phyloP scores from a whole-genome alignment of 2,113 vertebrate genomes.

The Scomber japonicus region DNA sequence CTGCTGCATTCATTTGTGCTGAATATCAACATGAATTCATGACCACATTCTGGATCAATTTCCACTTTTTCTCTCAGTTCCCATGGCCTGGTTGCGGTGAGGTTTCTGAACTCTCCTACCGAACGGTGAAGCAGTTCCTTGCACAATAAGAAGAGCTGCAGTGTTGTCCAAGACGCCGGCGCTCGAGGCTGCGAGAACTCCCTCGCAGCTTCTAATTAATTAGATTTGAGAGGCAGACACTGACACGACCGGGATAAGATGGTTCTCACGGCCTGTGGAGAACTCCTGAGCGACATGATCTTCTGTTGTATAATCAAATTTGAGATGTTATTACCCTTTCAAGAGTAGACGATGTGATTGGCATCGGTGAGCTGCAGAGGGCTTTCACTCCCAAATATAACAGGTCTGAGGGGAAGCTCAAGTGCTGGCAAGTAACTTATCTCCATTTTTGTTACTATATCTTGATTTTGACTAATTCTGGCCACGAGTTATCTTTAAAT shows the following conservation, averaged over 20 bases:
- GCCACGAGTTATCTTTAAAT: neutral
- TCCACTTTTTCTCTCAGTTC: conserved; percentile 54
- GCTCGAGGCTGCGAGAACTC: conserved; percentile 10
- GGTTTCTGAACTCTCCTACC: conserved; percentile 18
- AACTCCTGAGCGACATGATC: conserved; percentile 27
- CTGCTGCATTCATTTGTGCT: conserved; percentile 13
- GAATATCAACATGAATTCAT: conserved; percentile 40
- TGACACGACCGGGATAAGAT: conserved; percentile 9
- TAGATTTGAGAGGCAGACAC: conserved; percentile 57
- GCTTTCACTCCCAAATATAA: conserved; percentile 10
- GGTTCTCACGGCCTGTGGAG: conserved; percentile 62
- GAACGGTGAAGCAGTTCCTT: conserved; percentile 10
- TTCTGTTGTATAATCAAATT: conserved; percentile 50
- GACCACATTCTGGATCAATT: conserved; percentile 55
- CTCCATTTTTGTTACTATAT: neutral
- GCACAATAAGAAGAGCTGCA: conserved; percentile 17
- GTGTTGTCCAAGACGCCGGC: conserved; percentile 9
- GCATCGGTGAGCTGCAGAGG: neutral
- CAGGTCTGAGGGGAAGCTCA: neutral
- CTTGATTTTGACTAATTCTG: neutral
- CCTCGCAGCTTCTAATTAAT: conserved; percentile 52
- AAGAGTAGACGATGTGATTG: conserved; percentile 15
- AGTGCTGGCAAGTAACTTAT: neutral
- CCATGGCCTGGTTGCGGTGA: conserved; percentile 46
- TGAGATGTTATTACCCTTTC: conserved; percentile 23